These are phyloP conservation scores for Thaleichthys pacificus DNA, from an alignment of 2,797 vertebrate genomes.

Conservation along the genomic window DNA sequence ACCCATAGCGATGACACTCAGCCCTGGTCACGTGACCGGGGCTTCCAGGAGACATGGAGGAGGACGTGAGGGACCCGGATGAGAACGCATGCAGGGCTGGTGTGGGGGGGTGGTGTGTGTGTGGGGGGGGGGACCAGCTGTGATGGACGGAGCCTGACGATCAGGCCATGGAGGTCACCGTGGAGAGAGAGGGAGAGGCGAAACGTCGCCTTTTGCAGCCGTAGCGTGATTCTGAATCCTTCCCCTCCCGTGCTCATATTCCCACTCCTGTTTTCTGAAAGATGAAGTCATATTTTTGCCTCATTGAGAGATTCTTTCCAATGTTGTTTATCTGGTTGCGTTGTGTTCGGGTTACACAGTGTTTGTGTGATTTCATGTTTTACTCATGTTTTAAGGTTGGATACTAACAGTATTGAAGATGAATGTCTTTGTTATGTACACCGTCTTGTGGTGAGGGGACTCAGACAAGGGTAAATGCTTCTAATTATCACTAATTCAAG, in stretches of 20 bases:
- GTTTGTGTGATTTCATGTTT: neutral
- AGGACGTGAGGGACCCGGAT: slow-evolving; percentile 52
- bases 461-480: slow-evolving; percentile 51
- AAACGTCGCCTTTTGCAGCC: neutral
- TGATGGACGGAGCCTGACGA: slow-evolving; percentile 11
- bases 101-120: too few relatives aligned
- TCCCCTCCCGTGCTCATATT: neutral
- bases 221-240: neutral
- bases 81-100: slow-evolving; percentile 22
- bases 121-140: neutral
- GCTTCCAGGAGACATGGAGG: slow-evolving; percentile 23
- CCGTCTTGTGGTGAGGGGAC: slow-evolving; percentile 34
- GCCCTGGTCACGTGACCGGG: slow-evolving; percentile 52
- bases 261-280: too few relatives aligned
- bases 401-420: neutral
- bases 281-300: too few relatives aligned
- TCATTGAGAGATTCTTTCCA: too few relatives aligned
- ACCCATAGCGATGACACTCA: slow-evolving; percentile 42
- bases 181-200: neutral
- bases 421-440: neutral
- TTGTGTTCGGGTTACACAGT: neutral
- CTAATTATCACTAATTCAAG: slow-evolving; percentile 54
- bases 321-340: too few relatives aligned
- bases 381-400: neutral
- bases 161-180: slow-evolving; percentile 46